Percentiles rank a stretch among this genome's conserved stretches.
phyloP scores from a whole-genome alignment of 2,797 vertebrate species.

The Lagorchestes hirsutus region DNA sequence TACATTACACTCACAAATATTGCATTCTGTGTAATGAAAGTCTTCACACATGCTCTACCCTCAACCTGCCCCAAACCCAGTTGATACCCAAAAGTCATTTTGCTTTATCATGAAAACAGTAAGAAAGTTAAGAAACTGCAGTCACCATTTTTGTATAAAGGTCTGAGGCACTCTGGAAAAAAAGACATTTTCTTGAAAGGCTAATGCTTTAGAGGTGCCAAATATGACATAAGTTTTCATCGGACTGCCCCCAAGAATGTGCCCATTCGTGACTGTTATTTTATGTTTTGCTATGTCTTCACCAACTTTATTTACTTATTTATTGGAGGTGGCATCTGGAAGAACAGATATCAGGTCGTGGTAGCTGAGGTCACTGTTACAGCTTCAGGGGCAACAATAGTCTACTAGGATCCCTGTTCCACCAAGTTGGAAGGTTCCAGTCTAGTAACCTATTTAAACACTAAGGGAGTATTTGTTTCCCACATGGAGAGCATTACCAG shows the following conservation, averaged over 20 bases:
- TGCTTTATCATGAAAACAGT: conserved; percentile 85
- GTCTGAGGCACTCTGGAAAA: conserved; percentile 87
- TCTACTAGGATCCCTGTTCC: not conserved
- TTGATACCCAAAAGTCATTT: conserved; percentile 77
- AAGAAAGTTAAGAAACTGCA: conserved; percentile 83
- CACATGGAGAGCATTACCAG: not conserved
- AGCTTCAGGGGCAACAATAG: not conserved
- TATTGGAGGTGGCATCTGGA: conserved; percentile 56
- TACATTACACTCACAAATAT: conserved; percentile 81
- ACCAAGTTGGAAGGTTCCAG: not conserved
- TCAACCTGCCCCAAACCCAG: conserved; percentile 63
- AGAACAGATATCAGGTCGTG: conserved; percentile 4
- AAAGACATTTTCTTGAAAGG: conserved; percentile 80
- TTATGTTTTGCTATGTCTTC: conserved; percentile 71
- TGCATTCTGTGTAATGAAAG: conserved; percentile 82
- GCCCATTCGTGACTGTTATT: conserved; percentile 72
- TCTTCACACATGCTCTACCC: conserved; percentile 53
- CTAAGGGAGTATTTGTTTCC: not conserved
- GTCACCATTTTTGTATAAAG: conserved; percentile 80
- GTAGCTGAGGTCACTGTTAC: conserved; percentile 5
- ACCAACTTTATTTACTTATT: conserved; percentile 61
- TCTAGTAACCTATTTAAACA: not conserved
- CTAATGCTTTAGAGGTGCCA: conserved; percentile 70
- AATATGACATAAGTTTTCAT: conserved; percentile 71
- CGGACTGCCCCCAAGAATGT: conserved; percentile 67